Evolutionary conservation across 2,797 vertebrate species (phyloP), one percentile per base, ranked within the genome.

Genomic region (Silurus lanzhouensis): DNA sequence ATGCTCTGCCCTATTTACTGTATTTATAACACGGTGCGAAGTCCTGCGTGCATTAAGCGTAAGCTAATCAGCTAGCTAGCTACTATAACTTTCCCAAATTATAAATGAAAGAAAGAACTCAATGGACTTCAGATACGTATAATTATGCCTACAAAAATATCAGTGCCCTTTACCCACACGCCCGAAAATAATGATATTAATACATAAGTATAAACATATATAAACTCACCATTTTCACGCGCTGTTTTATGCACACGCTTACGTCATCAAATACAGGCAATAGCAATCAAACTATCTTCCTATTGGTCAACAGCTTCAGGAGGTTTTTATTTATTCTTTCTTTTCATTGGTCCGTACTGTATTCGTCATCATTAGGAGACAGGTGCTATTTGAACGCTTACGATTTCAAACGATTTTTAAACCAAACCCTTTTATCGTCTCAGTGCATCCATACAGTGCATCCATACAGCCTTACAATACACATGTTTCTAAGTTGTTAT

Each of bases 171-270:
- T 5, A 4, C 60, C 31, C 10, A 63, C 25, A 61, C 2, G 0
- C n/a, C 8, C 2, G 0, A 5, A 58, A n/a, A 52, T 1, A 61
- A 58, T 14, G 2, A 14, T 10, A 46, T 44, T 31, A 67, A 82
- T 31, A 27, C 0, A 66, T 38, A 58, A 55, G 71, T 55, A 82
- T 4, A 52, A 52, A 52, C 10, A 52, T 52, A 52, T 4, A 48
- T 31, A 68, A 66, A 31, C 87, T 86, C 87, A 89, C 90, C 90
- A 90, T 90, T 85, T 90, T 88, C 81, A 87, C 85, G 83, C 86
- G 87, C 68, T 76, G 71, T 87, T 82, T 55, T 74, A 81, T 22
- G 52, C 72, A 14, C 17, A 48, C 17, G n/a, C 1, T 19, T 31
- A 22, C 79, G 79, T 81, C 63, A 67, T 67, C n/a, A 81, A 81